Evolutionary conservation across 2,888 invertebrate genomes (phyloP), one percentile per base, ranked within the genome.

Genomic region (Boloria euphrosyne): DNA sequence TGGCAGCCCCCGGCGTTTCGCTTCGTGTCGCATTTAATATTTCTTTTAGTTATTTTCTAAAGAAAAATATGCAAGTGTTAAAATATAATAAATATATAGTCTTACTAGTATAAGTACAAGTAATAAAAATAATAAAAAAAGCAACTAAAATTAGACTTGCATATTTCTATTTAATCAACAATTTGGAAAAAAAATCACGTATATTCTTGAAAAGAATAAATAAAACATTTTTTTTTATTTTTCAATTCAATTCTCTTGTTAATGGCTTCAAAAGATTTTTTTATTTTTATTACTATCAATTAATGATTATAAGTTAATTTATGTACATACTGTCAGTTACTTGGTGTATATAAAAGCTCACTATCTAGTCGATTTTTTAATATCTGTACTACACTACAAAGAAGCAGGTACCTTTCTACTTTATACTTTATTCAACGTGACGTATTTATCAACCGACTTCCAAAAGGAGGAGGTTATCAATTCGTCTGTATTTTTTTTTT

Each of bases 321-420:
- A 54, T 50, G 46, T 62, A 62, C 58, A 59, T 44, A 31, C 27
- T 51, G 44, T 54, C 49, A 51, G 50, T 50, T 58, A 62, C 50
- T 77, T 76, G 75, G 22, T 3, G 22, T 22, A 86, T 78, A 79
- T 79, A 81, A 76, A 80, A 81, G 78, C 80, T 83, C 75, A 80
- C 79, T 81, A 78, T 82, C 83, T 83, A 80, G 74, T 72, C 79
- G 78, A 81, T 85, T 85, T 87, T 88, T 86, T 84, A 83, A 86
- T 85, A 86, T 82, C 83, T 85, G 82, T 79, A 83, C 82, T 80
- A 82, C 80, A 83, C 82, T 80, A 82, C 80, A 84, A 86, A 83
- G 81, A 79, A 78, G 75, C 75, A 77, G 81, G 74, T 75, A 73
- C 73, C 80, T 82, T 81, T 81, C 74, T 72, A 74, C 75, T 74